phyloP scores from a whole-genome alignment of 1,140 invertebrate genomes.

The Drosophila lacertosa region DNA sequence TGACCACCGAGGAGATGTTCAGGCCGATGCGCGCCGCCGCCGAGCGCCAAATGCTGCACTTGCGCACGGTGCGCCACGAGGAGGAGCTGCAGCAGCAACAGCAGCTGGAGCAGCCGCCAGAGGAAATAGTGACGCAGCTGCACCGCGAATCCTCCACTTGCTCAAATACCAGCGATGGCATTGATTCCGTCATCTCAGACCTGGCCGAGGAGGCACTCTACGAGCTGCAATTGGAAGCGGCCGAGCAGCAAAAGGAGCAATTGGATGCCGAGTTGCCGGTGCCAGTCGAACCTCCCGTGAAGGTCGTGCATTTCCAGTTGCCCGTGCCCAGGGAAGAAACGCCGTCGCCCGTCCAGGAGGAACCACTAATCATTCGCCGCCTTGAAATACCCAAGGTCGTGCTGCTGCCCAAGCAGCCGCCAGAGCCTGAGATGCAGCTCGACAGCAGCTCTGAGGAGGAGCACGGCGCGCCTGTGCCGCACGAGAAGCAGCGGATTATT shows the following conservation, averaged over 20 bases:
- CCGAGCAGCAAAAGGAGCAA: conserved; percentile 53
- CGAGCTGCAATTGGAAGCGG: conserved; percentile 74
- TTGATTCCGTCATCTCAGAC: conserved; percentile 80
- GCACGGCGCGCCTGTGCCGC: not conserved
- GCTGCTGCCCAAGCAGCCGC: conserved; percentile 38
- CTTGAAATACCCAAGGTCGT: conserved; percentile 66
- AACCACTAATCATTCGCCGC: conserved; percentile 60
- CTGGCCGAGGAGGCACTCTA: conserved; percentile 73
- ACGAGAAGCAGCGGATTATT: conserved; percentile 74
- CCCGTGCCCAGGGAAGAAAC: conserved; percentile 33
- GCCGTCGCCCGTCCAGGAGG: conserved; percentile 15
- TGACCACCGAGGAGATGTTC: conserved; percentile 70
- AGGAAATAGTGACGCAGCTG: conserved; percentile 6
- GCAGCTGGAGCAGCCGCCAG: conserved; percentile 3
- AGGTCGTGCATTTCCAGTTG: conserved; percentile 65
- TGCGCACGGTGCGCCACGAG: conserved; percentile 67
- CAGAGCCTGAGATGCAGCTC: not conserved
- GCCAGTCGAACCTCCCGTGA: conserved; percentile 11
- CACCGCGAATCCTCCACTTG: conserved; percentile 64
- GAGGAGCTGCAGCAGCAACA: conserved; percentile 56
- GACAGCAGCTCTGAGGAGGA: conserved; percentile 43
- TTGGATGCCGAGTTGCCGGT: conserved; percentile 26
- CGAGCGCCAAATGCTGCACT: conserved; percentile 59
- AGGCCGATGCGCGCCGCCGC: conserved; percentile 65
- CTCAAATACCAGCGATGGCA: conserved; percentile 79